These are phyloP conservation scores for Ibycter americanus DNA, from an alignment of 2,797 vertebrate species.

Conservation along the genomic window DNA sequence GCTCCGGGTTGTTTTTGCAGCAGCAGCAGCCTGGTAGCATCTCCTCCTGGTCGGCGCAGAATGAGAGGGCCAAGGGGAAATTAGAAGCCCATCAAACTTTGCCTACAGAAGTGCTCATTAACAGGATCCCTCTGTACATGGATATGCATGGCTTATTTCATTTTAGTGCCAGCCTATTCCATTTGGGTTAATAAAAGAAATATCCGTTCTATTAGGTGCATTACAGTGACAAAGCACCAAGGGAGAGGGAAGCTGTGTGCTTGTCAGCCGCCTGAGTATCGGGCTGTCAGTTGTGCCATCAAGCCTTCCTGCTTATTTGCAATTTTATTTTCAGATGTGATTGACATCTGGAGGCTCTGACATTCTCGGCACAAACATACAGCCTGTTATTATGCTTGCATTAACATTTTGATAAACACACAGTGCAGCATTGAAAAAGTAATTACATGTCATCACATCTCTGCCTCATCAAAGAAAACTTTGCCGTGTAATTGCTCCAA, in stretches of 20 bases:
- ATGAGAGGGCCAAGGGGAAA: background rate
- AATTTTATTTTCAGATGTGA: slow-evolving; percentile 92
- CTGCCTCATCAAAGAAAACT: slow-evolving; percentile 84
- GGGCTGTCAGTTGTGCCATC: slow-evolving; percentile 85
- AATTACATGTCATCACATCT: slow-evolving; percentile 94
- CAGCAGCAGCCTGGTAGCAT: background rate
- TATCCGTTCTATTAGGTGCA: slow-evolving; percentile 63
- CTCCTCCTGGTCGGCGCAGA: accelerated
- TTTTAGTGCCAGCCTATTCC: slow-evolving; percentile 11
- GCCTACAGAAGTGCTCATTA: slow-evolving; percentile 7
- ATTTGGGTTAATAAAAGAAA: slow-evolving; percentile 48
- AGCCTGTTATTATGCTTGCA: slow-evolving; percentile 98
- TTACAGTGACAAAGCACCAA: slow-evolving; percentile 48
- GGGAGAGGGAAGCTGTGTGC: slow-evolving; percentile 69
- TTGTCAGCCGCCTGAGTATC: slow-evolving; percentile 81
- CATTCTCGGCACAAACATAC: slow-evolving; percentile 85
- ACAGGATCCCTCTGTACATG: background rate
- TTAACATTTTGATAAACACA: slow-evolving; percentile 99
- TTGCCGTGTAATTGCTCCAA: slow-evolving; percentile 79
- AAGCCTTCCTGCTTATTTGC: slow-evolving; percentile 86
- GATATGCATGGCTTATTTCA: background rate
- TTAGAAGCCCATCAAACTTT: background rate
- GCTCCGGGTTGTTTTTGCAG: background rate
- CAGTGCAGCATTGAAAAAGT: slow-evolving; percentile 89
- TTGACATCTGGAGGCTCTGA: slow-evolving; percentile 91